A percentile compares a stretch with the other conserved stretches of the same genome.
Evolutionary conservation across 2,888 invertebrate genomes (phyloP).

Genomic region (Melikaiella ostensackeni): DNA sequence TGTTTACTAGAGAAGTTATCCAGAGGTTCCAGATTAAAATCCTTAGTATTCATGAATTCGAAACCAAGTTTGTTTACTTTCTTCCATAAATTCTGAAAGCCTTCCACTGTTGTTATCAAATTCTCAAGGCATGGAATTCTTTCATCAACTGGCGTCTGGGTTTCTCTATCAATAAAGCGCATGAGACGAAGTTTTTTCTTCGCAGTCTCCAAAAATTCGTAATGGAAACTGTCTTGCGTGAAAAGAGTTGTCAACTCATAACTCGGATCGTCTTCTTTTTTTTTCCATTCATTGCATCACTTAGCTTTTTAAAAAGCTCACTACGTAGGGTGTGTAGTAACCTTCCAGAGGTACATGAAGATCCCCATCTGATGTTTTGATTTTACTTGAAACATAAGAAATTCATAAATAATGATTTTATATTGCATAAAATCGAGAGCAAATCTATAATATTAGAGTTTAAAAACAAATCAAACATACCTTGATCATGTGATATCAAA

Average conservation of each 20-base stretch:
- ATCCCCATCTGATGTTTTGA: too few species aligned
- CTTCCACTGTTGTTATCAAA: neutral
- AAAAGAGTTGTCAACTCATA: neutral
- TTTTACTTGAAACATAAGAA: too few species aligned
- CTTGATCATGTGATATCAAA: neutral
- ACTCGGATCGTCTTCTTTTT: neutral
- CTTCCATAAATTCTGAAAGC: neutral
- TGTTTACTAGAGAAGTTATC: conserved; percentile 2
- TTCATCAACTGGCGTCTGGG: neutral
- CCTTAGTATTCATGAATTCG: neutral
- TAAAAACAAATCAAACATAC: too few species aligned
- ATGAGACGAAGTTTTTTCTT: neutral
- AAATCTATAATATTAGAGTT: too few species aligned
- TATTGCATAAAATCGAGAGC: too few species aligned
- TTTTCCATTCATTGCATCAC: neutral
- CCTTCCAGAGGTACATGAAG: too few species aligned
- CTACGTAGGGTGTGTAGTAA: too few species aligned
- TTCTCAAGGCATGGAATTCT: neutral
- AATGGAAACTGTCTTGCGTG: conserved; percentile 20
- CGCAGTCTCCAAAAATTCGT: neutral
- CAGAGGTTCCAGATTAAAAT: neutral
- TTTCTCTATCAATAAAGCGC: conserved; percentile 8
- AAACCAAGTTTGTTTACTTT: neutral
- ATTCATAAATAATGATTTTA: too few species aligned
- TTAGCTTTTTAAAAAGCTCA: too few species aligned